phyloP scores from a whole-genome alignment of 2,888 invertebrate species.

The Polydrusus cervinus region DNA sequence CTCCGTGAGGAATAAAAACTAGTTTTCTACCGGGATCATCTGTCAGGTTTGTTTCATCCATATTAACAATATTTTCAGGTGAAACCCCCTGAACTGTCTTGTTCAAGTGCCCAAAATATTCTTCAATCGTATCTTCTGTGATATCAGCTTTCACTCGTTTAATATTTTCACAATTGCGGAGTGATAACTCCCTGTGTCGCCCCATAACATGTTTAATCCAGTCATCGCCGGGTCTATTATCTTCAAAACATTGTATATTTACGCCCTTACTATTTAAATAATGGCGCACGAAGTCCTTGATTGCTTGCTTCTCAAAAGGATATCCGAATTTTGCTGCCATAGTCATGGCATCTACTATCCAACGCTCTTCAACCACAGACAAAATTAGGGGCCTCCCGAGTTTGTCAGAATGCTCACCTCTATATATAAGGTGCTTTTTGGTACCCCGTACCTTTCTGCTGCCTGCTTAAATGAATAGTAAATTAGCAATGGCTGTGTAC shows the following conservation, averaged over 20 bases:
- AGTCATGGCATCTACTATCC: conserved; percentile 2
- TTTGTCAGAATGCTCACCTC: conserved; percentile 6
- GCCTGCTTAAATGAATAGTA: conserved; percentile 2
- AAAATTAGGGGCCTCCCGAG: conserved; percentile 8
- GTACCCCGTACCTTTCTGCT: background rate
- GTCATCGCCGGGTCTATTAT: conserved; percentile 47
- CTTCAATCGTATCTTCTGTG: conserved; percentile 3
- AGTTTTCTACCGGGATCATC: conserved; percentile 3
- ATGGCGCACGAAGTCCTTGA: conserved; percentile 10
- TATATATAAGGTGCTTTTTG: conserved; percentile 1
- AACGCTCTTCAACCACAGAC: conserved; percentile 10
- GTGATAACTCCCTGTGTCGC: conserved; percentile 37
- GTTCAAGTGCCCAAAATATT: background rate
- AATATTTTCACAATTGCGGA: conserved; percentile 32
- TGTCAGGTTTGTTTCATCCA: conserved; percentile 1
- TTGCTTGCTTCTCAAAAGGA: conserved; percentile 3
- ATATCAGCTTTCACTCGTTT: conserved; percentile 39
- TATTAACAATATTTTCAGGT: conserved; percentile 8
- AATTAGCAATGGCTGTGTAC: too few species aligned
- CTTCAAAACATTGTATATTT: conserved; percentile 19
- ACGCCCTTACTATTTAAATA: conserved; percentile 4
- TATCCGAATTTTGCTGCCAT: background rate
- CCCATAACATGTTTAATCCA: conserved; percentile 36
- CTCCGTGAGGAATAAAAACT: conserved; percentile 2
- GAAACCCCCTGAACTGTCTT: background rate